phyloP scores from a whole-genome alignment of 2,797 vertebrate species.

The Danio kyathit region DNA sequence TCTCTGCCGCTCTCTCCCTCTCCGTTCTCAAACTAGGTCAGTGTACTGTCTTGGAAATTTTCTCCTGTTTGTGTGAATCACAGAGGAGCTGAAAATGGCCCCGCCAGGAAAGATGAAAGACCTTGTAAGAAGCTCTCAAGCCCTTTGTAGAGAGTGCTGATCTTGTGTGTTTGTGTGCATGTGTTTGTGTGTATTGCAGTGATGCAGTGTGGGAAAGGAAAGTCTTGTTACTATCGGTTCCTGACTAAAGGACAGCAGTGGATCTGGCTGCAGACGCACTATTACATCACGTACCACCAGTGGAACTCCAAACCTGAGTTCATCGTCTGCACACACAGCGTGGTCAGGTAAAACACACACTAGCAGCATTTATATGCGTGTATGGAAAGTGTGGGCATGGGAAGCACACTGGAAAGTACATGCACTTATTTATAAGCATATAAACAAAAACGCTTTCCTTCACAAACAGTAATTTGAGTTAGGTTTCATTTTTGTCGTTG shows the following conservation, averaged over 20 bases:
- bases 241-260: constrained; percentile 92
- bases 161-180: constrained; percentile 35
- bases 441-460: not conserved
- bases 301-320: constrained; percentile 95
- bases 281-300: constrained; percentile 92
- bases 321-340: constrained; percentile 88
- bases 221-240: constrained; percentile 92
- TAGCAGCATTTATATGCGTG: constrained; percentile 8
- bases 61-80: constrained; percentile 33
- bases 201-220: constrained; percentile 92
- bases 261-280: constrained; percentile 91
- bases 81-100: constrained; percentile 33
- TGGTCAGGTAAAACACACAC: constrained; percentile 80
- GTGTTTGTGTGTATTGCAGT: constrained; percentile 70
- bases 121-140: constrained; percentile 2
- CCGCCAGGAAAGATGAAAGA: constrained; percentile 29
- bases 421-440: not conserved
- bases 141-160: constrained; percentile 12
- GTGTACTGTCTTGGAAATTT: constrained; percentile 15
- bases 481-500: too few relatives aligned
- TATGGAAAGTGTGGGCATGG: not conserved
- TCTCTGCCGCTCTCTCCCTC: not conserved
- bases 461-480: not conserved
- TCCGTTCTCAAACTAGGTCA: constrained; percentile 41
- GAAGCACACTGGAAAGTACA: not conserved